Conservation (phyloP, 2,888 invertebrate species). For the Drosophila kuntzei region DNA sequence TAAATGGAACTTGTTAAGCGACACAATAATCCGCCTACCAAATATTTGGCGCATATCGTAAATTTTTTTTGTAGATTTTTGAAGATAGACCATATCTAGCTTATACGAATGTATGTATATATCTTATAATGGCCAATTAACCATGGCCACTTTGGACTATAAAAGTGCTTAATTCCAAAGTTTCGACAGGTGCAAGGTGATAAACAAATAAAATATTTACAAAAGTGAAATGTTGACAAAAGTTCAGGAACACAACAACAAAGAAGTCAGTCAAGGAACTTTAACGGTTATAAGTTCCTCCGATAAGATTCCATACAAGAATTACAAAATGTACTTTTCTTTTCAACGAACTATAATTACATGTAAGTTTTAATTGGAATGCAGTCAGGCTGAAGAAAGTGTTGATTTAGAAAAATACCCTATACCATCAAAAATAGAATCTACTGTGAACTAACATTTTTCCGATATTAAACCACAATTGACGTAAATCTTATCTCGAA, state of each 20-base stretch:
- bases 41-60: slow-evolving; percentile 25
- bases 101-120: neutral
- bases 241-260: neutral
- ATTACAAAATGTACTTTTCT: slow-evolving; percentile 10
- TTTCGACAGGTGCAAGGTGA: slow-evolving; percentile 26
- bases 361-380: slow-evolving; percentile 21
- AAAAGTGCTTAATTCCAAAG: slow-evolving; percentile 29
- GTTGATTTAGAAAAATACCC: slow-evolving; percentile 19
- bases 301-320: slow-evolving; percentile 1
- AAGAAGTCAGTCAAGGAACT: neutral
- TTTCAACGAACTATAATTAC: slow-evolving; percentile 18
- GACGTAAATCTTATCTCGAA: too few relatives aligned
- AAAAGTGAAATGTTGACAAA: neutral
- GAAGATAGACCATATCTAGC: slow-evolving; percentile 2
- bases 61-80: slow-evolving; percentile 11
- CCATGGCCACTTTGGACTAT: slow-evolving; percentile 8
- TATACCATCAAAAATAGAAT: neutral
- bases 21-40: slow-evolving; percentile 27
- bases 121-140: slow-evolving; percentile 33
- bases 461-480: neutral
- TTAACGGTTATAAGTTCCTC: neutral
- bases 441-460: neutral
- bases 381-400: neutral
- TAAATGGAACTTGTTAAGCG: slow-evolving; percentile 39
- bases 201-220: slow-evolving; percentile 14